Conservation (phyloP, 2,797 vertebrate species). For the Stomatorhinus walkeri region DNA sequence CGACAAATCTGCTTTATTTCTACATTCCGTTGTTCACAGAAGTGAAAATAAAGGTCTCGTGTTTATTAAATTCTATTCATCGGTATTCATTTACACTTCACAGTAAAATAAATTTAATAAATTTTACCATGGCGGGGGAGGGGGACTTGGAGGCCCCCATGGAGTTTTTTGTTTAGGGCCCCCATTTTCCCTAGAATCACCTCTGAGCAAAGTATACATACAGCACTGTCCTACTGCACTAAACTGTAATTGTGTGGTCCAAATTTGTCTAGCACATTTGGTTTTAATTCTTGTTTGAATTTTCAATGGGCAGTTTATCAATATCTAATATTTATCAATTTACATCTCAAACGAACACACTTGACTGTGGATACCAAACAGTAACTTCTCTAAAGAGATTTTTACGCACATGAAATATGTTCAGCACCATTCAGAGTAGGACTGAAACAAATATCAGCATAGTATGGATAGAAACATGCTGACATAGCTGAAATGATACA, state of each 20-base stretch:
- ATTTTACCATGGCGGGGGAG: not conserved
- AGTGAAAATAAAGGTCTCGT: not conserved
- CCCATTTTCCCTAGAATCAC: not conserved
- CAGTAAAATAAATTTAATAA: not conserved
- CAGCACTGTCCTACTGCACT: not conserved
- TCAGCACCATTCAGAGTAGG: not conserved
- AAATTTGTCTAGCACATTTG: not conserved
- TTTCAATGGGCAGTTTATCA: not conserved
- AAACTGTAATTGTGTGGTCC: not conserved
- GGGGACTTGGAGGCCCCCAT: not conserved
- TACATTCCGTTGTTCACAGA: not conserved
- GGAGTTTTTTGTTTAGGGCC: not conserved
- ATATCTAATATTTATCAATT: too few species aligned
- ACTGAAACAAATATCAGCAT: not conserved
- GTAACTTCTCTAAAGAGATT: not conserved
- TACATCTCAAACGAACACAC: not conserved
- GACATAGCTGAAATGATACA: not conserved
- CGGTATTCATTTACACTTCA: not conserved
- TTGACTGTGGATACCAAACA: not conserved
- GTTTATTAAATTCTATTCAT: not conserved
- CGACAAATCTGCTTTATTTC: not conserved
- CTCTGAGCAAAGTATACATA: not conserved
- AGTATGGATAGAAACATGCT: not conserved
- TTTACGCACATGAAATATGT: not conserved
- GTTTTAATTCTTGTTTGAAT: not conserved